A percentile compares a stretch with the other conserved stretches of the same genome.
These are phyloP conservation scores for Trimorus sp. DNA, from an alignment of 2,888 invertebrate species.

Conservation along the genomic window DNA sequence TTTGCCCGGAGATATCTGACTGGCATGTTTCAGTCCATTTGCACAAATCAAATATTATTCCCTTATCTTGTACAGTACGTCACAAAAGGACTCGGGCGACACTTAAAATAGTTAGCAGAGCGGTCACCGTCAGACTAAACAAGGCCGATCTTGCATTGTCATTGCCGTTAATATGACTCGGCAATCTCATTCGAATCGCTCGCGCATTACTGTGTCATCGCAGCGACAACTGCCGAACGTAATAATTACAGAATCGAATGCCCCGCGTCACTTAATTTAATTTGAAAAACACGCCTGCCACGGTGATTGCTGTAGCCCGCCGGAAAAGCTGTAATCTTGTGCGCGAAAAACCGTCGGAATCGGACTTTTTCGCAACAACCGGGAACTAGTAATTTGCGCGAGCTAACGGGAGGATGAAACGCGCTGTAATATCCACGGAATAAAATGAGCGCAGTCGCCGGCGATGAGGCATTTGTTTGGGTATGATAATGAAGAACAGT, in stretches of 20 bases:
- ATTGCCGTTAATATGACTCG: constrained; percentile 42
- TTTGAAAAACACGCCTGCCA: constrained; percentile 10
- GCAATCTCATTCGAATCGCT: constrained; percentile 28
- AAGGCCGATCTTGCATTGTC: constrained; percentile 35
- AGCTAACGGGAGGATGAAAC: not conserved
- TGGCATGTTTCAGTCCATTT: too few species aligned
- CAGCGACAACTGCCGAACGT: not conserved
- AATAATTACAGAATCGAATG: constrained; percentile 23
- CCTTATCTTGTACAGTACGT: too few species aligned
- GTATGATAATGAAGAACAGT: constrained; percentile 55
- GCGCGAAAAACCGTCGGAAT: not conserved
- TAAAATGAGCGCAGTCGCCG: constrained; percentile 9
- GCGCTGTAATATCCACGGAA: constrained; percentile 3
- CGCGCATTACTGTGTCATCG: constrained; percentile 3
- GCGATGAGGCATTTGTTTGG: constrained; percentile 30
- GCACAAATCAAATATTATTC: too few species aligned
- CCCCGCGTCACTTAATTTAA: constrained; percentile 37
- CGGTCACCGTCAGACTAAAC: constrained; percentile 11
- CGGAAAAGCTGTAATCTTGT: not conserved
- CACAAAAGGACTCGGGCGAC: too few species aligned
- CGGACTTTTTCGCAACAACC: too few species aligned
- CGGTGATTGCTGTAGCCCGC: too few species aligned
- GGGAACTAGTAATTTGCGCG: too few species aligned
- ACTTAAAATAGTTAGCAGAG: constrained; percentile 12
- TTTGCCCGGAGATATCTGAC: too few species aligned